Base-by-base conservation (phyloP, 2,888 invertebrate genomes). In the Pristionchus exspectatus region DNA sequence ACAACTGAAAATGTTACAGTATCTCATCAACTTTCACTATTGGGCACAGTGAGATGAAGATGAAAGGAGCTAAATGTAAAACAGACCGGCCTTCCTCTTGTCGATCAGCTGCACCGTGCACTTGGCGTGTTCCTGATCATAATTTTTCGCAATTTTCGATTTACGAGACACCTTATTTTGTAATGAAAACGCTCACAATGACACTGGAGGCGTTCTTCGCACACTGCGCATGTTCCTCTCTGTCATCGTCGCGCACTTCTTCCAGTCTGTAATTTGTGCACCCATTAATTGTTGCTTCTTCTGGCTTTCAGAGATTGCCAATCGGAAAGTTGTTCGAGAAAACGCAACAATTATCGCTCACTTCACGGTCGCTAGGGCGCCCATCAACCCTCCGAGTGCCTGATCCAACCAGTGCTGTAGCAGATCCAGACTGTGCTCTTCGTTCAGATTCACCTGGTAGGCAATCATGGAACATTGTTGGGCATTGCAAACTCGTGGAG, bases 351-450 rank as follows among this genome's bases (percentile, higher is more conserved):
- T 14, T n/a, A n/a, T 69, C 0, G 12, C 87, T 44, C 14, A 88
- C 88, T 56, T 88, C 27, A 18, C 50, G 0, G 74, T 88, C 0
- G 88, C 88, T 1, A 88, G 12, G 5, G 88, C 88, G 16, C 56
- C 88, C 77, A 88, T 74, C 16, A 88, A 54, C 7, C 88, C 88
- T 1, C 56, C n/a, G 1, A 88, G 33, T 24, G 88, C 88, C 33
- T 88, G 88, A 2, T 88, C 88, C 54, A 88, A 12, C 88, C 88
- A 88, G 38, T 88, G 74, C 77, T 88, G 88, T 56, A 88, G 77
- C 50, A 88, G n/a, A 38, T 88, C 88, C 24, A 72, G 33, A 56
- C 63, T 63, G 59, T 88, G 88, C 77, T 88, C 74, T 74, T 88
- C 88, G 38, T 88, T 88, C 24, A 88, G 88, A 38, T 88, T 59